Evolutionary conservation across 2,888 invertebrate genomes (phyloP), one percentile per base, ranked within the genome.

Genomic region (Harmothoe impar): DNA sequence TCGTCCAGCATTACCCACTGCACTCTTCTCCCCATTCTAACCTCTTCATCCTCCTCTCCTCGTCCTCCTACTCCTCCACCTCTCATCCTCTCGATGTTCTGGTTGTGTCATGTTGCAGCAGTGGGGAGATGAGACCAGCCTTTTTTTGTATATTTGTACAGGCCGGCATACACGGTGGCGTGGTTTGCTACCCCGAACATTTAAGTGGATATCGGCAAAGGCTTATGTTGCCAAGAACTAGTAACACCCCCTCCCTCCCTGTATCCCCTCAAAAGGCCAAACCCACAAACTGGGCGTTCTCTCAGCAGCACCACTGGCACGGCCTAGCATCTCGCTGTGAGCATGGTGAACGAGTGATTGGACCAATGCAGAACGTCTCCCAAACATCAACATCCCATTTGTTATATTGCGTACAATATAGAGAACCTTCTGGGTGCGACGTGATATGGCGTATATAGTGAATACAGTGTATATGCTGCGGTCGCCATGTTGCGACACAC

Each of bases 121-220:
- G 84, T 78, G 84, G 84, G 43, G 84, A 43, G 84, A 84, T 33
- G 43, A 51, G 84, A 51, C 84, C 84, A 84, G 84, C 84, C 51
- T 84, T 84, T 62, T n/a, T 84, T 84, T 84, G 84, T 84, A 84
- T 84, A 84, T 84, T 84, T 84, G 84, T 84, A 84, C 43, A 84
- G 84, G 84, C 84, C 84, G 84, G 84, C 25, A 72, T 62, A 72
- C 25, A 72, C 72, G 29, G 72, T 72, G 25, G 72, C 72, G 29
- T 72, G 72, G 72, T 72, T 72, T 72, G 3, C 72, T 72, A 17
- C 72, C 72, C 72, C 25, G 12, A 72, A 23, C 72, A 25, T 1
- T 29, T 3, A 23, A 72, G 72, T 72, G 72, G 25, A 29, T 29
- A n/a, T 29, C 72, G 29, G 72, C 72, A 29, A n/a, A 62, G 62